A percentile compares a stretch with the other conserved stretches of the same genome.
These are phyloP conservation scores for Tiphia femorata DNA, from an alignment of 2,888 invertebrate genomes.

Conservation along the genomic window DNA sequence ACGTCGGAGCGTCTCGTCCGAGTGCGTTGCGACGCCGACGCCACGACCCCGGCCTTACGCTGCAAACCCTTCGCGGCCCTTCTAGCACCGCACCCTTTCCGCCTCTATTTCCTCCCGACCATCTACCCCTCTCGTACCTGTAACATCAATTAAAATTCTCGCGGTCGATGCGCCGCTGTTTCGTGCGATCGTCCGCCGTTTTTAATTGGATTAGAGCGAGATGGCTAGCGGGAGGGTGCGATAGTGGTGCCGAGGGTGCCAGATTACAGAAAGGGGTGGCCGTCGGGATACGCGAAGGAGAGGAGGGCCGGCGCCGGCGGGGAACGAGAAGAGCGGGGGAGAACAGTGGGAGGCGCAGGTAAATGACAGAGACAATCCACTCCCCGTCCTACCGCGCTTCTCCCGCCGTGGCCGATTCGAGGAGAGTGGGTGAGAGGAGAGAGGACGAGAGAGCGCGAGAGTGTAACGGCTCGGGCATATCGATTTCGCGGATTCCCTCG, in stretches of 20 bases:
- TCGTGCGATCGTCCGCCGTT: conserved; percentile 62
- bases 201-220: conserved; percentile 66
- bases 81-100: background rate
- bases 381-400: background rate
- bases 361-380: conserved; percentile 45
- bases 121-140: conserved; percentile 45
- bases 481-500: conserved; percentile 24
- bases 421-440: background rate
- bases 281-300: no score
- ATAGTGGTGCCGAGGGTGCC: conserved; percentile 36
- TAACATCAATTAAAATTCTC: conserved; percentile 67
- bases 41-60: no score
- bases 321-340: conserved; percentile 14
- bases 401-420: background rate
- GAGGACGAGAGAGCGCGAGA: background rate
- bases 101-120: conserved; percentile 5
- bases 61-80: no score
- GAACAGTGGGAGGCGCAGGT: conserved; percentile 21
- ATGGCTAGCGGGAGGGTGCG: conserved; percentile 37
- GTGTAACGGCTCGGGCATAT: conserved; percentile 14
- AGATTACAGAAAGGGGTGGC: conserved; percentile 52
- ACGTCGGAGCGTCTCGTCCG: no score
- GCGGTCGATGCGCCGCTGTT: conserved; percentile 61
- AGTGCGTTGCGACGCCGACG: no score
- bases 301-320: conserved; percentile 8